phyloP scores from a whole-genome alignment of 1,140 invertebrate species.

The Apocrypta bakeri region DNA sequence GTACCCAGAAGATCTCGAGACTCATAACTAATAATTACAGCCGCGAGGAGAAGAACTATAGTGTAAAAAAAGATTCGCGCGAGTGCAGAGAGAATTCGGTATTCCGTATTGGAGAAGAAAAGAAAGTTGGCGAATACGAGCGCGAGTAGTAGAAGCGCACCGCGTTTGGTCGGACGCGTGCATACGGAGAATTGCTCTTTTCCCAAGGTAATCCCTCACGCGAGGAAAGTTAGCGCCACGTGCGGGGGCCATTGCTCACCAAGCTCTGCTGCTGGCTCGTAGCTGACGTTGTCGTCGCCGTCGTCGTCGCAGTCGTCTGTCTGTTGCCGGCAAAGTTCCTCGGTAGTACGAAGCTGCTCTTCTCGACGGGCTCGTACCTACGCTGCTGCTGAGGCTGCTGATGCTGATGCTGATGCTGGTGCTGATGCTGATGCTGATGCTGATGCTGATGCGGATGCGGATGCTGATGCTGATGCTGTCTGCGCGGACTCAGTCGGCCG shows the following conservation, averaged over 20 bases:
- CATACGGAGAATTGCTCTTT: neutral
- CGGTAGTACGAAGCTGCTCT: neutral
- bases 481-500: conserved; percentile 65
- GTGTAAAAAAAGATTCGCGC: neutral
- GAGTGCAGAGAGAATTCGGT: neutral
- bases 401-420: neutral
- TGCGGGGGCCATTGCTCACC: conserved; percentile 5
- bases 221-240: neutral
- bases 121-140: too few relatives aligned
- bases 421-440: neutral
- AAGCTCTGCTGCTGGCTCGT: neutral
- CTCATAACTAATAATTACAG: neutral
- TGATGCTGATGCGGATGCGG: too few relatives aligned
- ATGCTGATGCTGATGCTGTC: neutral
- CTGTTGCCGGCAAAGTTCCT: neutral
- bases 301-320: neutral
- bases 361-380: conserved; percentile 47
- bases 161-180: too few relatives aligned
- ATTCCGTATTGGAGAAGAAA: neutral
- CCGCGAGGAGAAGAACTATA: neutral
- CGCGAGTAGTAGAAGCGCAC: neutral
- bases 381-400: conserved; percentile 56
- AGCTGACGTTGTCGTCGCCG: conserved; percentile 1
- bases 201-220: neutral
- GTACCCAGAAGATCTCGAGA: neutral